Percentiles rank a stretch among this genome's conserved stretches.
These are phyloP conservation scores for Carcinoscorpius rotundicauda DNA, from an alignment of 1,140 invertebrate genomes.

Conservation along the genomic window DNA sequence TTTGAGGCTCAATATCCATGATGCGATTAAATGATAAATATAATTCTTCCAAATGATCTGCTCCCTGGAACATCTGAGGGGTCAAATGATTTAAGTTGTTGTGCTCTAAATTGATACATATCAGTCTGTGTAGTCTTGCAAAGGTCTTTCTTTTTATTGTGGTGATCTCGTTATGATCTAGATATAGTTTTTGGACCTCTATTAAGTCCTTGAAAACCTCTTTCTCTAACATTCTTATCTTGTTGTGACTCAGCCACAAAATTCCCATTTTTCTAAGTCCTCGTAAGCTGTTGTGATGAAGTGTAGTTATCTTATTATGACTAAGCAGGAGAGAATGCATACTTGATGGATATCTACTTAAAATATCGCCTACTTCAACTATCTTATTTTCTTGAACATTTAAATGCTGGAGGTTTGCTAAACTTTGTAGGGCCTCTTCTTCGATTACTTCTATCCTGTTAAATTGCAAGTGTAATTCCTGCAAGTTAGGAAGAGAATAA, in stretches of 20 bases:
- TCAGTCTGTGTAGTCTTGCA: slow-evolving; percentile 54
- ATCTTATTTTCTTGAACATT: slow-evolving; percentile 73
- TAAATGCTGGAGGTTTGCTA: slow-evolving; percentile 72
- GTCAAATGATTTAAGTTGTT: slow-evolving; percentile 30
- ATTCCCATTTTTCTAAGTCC: slow-evolving; percentile 68
- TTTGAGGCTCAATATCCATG: slow-evolving; percentile 41
- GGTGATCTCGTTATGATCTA: slow-evolving; percentile 68
- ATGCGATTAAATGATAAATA: slow-evolving; percentile 45
- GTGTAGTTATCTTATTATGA: slow-evolving; percentile 57
- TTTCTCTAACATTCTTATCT: slow-evolving; percentile 52
- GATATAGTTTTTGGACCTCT: slow-evolving; percentile 59
- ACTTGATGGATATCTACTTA: slow-evolving; percentile 49
- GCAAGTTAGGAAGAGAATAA: slow-evolving; percentile 56
- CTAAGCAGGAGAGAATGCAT: slow-evolving; percentile 74
- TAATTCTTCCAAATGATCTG: slow-evolving; percentile 52
- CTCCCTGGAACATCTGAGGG: slow-evolving; percentile 43
- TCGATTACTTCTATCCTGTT: slow-evolving; percentile 69
- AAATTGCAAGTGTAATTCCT: slow-evolving; percentile 68
- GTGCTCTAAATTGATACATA: slow-evolving; percentile 40
- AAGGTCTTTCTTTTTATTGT: slow-evolving; percentile 67
- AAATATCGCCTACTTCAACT: slow-evolving; percentile 61
- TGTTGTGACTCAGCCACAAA: slow-evolving; percentile 73
- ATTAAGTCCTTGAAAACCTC: slow-evolving; percentile 59
- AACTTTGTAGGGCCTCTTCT: slow-evolving; percentile 61
- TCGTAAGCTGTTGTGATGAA: slow-evolving; percentile 63